Evolutionary conservation across 2,797 vertebrate species (phyloP).

Genomic region (Eulemur coronatus): DNA sequence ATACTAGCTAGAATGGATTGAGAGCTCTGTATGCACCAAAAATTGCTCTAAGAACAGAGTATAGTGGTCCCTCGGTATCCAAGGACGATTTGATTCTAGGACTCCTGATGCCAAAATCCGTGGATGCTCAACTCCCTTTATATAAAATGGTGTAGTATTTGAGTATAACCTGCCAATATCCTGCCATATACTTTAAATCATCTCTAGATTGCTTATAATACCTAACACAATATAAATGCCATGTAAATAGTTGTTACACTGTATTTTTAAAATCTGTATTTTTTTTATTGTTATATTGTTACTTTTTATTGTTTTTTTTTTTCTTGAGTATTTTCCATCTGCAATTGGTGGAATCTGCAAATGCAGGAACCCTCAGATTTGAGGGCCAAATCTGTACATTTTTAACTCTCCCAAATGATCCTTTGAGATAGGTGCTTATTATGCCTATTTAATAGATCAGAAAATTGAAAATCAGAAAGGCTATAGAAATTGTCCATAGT

Average conservation of each 20-base stretch:
- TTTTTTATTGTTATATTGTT: neutral
- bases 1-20: neutral
- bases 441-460: neutral
- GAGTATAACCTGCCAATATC: neutral
- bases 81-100: neutral
- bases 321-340: neutral
- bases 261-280: neutral
- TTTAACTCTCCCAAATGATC: neutral
- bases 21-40: neutral
- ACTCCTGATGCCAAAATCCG: neutral
- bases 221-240: neutral
- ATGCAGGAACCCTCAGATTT: neutral
- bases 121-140: neutral
- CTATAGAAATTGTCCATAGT: neutral
- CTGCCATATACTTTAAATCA: neutral
- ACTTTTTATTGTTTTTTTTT: neutral
- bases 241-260: neutral
- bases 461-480: neutral
- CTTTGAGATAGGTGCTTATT: neutral
- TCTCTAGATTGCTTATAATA: neutral
- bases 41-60: neutral
- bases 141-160: neutral
- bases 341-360: neutral
- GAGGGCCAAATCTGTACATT: neutral
- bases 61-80: neutral